Percentiles rank a stretch among this genome's conserved stretches.
phyloP scores from a whole-genome alignment of 2,888 invertebrate genomes.

The Mylabris sibirica region DNA sequence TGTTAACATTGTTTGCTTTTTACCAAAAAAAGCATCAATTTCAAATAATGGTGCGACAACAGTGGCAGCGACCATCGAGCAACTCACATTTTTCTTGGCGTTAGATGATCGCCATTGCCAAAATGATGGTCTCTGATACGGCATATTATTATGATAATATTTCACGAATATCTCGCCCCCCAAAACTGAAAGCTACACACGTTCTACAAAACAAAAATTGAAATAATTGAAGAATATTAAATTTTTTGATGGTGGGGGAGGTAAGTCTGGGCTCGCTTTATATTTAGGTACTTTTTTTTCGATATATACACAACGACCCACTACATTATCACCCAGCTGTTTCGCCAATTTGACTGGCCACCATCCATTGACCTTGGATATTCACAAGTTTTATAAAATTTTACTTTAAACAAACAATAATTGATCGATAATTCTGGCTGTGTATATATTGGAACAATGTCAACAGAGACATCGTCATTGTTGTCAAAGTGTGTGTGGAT shows the following conservation, averaged over 20 bases:
- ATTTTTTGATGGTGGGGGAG: conserved; percentile 54
- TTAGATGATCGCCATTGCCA: conserved; percentile 63
- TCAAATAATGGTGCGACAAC: background rate
- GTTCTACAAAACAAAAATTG: conserved; percentile 39
- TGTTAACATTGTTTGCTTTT: conserved; percentile 6
- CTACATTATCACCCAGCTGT: conserved; percentile 45
- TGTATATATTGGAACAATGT: conserved; percentile 21
- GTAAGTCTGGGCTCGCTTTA: conserved; percentile 54
- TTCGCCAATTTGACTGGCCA: conserved; percentile 40
- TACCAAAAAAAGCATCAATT: background rate
- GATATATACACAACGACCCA: conserved; percentile 29
- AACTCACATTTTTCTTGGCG: conserved; percentile 62
- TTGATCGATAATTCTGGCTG: conserved; percentile 4
- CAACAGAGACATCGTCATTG: no score
- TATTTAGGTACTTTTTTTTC: conserved; percentile 57
- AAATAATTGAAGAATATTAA: conserved; percentile 48
- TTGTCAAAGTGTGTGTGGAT: conserved; percentile 46
- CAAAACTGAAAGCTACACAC: conserved; percentile 49
- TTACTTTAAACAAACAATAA: background rate
- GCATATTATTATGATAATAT: conserved; percentile 55
- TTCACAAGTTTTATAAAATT: background rate
- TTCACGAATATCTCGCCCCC: conserved; percentile 35
- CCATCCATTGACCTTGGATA: background rate
- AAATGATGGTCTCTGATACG: conserved; percentile 71
- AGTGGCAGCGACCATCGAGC: background rate